Evolutionary conservation across 2,888 invertebrate species (phyloP), one percentile per base, ranked within the genome.

Genomic region (Empis livida): DNA sequence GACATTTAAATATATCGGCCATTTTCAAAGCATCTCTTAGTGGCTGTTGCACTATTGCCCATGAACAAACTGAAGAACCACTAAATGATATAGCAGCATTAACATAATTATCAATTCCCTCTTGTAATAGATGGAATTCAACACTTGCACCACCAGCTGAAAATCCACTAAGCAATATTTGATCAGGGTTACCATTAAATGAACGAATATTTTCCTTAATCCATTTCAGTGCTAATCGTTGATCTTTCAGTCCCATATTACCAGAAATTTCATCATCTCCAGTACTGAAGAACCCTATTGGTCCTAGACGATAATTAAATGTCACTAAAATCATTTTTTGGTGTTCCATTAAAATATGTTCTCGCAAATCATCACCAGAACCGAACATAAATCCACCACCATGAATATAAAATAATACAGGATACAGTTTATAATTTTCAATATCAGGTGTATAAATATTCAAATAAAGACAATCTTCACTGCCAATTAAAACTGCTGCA

Each of bases 81-180:
- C 84, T 84, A 62, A 75, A 74, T 0, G 82, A 79, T 44, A 82
- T 76, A 10, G 53, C 53, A 10, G 49, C 47, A 13, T 47, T 30
- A 5, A 52, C 40, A 10, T 52, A 15, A 16, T 42, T 35, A 63
- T 68, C 71, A 13, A 35, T 38, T 10, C 20, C 17, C 2, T 20
- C 20, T 30, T 81, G 77, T 16, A 84, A 56, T 55, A 78, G 77
- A 56, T 84, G 84, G 53, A 81, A 78, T 61, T 84, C 80, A 0
- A 80, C 80, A 58, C 83, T 83, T 6, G 79, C 81, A 32, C 79
- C 84, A 1, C 85, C 85, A 0, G 84, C 82, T 13, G 84, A 84
- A 59, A 77, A 73, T 6, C 85, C 85, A 1, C 74, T 67, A 10
- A 85, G 61, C 0, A 82, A 80, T 20, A 85, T 71, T 51, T 77